These are phyloP conservation scores for Ammodytes marinus DNA, from an alignment of 2,113 vertebrate species.

Conservation along the genomic window DNA sequence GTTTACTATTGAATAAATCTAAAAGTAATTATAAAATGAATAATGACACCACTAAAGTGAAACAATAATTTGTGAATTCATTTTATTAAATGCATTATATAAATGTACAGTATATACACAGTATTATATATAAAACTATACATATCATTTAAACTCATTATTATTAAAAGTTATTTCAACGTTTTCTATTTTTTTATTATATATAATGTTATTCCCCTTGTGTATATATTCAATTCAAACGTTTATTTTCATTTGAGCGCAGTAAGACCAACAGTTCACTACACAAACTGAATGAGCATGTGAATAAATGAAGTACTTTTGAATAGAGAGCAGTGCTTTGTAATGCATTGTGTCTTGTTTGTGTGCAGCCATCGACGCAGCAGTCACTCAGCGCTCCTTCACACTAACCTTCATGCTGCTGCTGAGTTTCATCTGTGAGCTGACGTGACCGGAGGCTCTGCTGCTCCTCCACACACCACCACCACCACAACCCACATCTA, in stretches of 20 bases:
- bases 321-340: neutral
- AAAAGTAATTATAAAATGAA: no score
- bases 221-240: no score
- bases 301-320: neutral
- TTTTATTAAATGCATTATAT: no score
- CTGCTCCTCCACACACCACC: constrained; percentile 7
- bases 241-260: no score
- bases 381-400: neutral
- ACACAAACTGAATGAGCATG: neutral
- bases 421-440: constrained; percentile 42
- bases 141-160: no score
- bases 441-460: constrained; percentile 49
- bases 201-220: no score
- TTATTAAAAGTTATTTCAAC: no score
- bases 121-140: no score
- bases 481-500: neutral
- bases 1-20: neutral
- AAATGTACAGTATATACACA: no score
- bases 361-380: constrained; percentile 43
- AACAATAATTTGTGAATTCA: no score
- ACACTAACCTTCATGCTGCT: constrained; percentile 15
- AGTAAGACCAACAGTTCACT: neutral
- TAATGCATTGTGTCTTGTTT: constrained; percentile 9
- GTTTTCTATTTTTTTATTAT: no score
- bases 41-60: no score